phyloP scores from a whole-genome alignment of 2,888 invertebrate genomes.

The Allacma fusca region DNA sequence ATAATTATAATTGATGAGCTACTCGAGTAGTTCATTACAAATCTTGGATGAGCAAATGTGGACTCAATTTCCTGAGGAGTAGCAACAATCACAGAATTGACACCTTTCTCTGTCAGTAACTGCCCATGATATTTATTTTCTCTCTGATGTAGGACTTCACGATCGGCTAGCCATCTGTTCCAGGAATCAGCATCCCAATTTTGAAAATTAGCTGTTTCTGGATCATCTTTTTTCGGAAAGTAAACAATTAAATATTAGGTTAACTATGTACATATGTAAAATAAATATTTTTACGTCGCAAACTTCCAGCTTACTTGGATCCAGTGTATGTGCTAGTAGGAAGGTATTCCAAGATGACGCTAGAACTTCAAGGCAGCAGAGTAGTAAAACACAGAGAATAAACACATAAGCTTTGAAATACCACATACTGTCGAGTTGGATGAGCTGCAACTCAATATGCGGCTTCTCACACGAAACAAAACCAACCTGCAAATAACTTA shows the following conservation, averaged over 20 bases:
- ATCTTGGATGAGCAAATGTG: slow-evolving; percentile 7
- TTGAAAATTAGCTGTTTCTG: not conserved
- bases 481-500: too few species aligned
- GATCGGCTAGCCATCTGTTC: slow-evolving; percentile 20
- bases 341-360: slow-evolving; percentile 30
- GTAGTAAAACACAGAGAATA: too few species aligned
- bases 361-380: too few species aligned
- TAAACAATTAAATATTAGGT: too few species aligned
- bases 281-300: not conserved
- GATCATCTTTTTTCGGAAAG: slow-evolving; percentile 11
- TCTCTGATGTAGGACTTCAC: slow-evolving; percentile 21
- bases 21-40: too few species aligned
- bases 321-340: slow-evolving; percentile 35
- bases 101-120: not conserved
- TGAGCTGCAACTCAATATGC: too few species aligned
- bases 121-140: slow-evolving; percentile 25
- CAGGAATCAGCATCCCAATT: slow-evolving; percentile 28
- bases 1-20: too few species aligned
- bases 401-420: too few species aligned
- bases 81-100: slow-evolving; percentile 30
- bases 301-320: slow-evolving; percentile 28
- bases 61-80: slow-evolving; percentile 5
- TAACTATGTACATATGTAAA: too few species aligned
- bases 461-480: too few species aligned
- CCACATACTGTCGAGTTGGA: too few species aligned